Evolutionary conservation across 53 echinoderm and acorn worm genomes (phyloP).

Genomic region (Patiria pectinifera): DNA sequence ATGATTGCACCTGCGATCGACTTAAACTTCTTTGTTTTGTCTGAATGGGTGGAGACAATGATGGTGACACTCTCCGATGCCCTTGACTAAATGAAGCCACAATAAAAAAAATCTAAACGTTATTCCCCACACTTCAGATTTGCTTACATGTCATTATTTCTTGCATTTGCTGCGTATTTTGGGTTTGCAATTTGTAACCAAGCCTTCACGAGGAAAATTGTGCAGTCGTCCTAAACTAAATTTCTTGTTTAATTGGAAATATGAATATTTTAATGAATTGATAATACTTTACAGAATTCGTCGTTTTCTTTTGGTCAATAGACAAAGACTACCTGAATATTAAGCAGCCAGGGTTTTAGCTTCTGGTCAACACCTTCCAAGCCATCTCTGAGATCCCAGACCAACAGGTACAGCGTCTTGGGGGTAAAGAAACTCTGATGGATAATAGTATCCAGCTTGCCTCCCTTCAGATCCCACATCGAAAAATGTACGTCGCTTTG

Average conservation of each 20-base stretch:
- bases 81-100: constrained; percentile 61
- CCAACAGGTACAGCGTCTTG: constrained; percentile 76
- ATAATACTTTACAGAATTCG: too few relatives aligned
- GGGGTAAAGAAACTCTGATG: constrained; percentile 82
- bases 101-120: neutral
- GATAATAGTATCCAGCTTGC: constrained; percentile 71
- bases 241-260: too few relatives aligned
- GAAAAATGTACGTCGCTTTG: constrained; percentile 61
- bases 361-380: constrained; percentile 62
- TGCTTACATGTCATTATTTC: too few relatives aligned
- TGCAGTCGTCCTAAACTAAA: too few relatives aligned
- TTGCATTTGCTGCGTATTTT: too few relatives aligned
- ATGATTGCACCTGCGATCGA: neutral
- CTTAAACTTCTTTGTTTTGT: constrained; percentile 42
- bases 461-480: constrained; percentile 86
- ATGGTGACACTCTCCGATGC: constrained; percentile 75
- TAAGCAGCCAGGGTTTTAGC: constrained; percentile 70
- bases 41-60: constrained; percentile 74
- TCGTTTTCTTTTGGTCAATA: too few relatives aligned
- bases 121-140: too few relatives aligned
- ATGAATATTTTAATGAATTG: too few relatives aligned
- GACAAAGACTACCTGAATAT: constrained; percentile 69
- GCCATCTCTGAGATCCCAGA: constrained; percentile 79
- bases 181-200: too few relatives aligned
- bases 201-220: too few relatives aligned